These are phyloP conservation scores for Onychomys torridus DNA, from an alignment of 2,797 vertebrate genomes.

Conservation along the genomic window DNA sequence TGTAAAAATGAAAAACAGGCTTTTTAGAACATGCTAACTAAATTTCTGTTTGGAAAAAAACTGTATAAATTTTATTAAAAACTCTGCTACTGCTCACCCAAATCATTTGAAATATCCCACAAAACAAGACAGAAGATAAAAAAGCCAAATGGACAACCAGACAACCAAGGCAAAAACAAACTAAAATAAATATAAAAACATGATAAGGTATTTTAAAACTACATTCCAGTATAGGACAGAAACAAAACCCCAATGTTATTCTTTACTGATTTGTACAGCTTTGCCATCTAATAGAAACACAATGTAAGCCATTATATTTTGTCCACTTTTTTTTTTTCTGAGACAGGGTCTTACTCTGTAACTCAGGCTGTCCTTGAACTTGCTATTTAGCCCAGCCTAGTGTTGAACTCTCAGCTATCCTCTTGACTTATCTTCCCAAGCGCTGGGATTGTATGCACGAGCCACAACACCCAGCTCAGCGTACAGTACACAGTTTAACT, in stretches of 20 bases:
- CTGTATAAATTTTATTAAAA: slow-evolving; percentile 36
- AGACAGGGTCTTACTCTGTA: background rate
- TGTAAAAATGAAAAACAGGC: slow-evolving; percentile 49
- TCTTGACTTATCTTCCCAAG: background rate
- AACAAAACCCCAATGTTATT: background rate
- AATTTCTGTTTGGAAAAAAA: slow-evolving; percentile 27
- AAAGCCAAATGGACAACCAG: background rate
- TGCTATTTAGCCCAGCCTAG: background rate
- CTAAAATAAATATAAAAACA: background rate
- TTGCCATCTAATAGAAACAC: background rate
- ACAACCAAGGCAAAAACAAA: background rate
- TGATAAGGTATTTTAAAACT: slow-evolving; percentile 14
- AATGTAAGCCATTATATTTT: background rate
- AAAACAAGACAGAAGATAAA: background rate
- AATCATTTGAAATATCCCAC: slow-evolving; percentile 32
- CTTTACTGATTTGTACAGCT: background rate
- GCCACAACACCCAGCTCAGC: too few species aligned
- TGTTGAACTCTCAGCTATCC: background rate
- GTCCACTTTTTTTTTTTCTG: background rate
- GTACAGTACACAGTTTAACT: background rate
- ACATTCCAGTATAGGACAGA: background rate
- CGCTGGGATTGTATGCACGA: background rate
- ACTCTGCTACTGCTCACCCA: background rate
- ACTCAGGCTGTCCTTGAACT: background rate
- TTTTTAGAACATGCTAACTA: slow-evolving; percentile 47